Base-by-base conservation (phyloP, 2,888 invertebrate species). In the Cerastis rubricosa region DNA sequence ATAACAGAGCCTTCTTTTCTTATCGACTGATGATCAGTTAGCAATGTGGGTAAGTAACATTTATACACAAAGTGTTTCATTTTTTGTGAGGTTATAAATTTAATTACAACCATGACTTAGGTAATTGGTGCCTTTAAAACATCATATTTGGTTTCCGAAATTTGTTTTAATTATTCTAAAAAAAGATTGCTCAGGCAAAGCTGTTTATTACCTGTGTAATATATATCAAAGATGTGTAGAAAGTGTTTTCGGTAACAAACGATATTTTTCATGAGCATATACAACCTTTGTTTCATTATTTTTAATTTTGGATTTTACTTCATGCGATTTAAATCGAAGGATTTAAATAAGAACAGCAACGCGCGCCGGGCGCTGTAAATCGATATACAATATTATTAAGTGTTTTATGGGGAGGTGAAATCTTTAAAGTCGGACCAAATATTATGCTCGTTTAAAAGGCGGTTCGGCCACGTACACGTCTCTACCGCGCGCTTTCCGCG, bases 381-480 rank as follows among this genome's bases (percentile, higher is more conserved):
- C 87, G 90, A 90, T 90, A 90, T 89, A 86, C 86, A 89, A 88
- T 92, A 91, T 92, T 92, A 94, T 93, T 92, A 90, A 89, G 92
- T 93, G 91, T 93, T 95, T 94, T 94, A 94, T 92, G 90, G 90
- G 80, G 88, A 92, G 91, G 82, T 91, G 92, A 93, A 94, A 92
- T 90, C 85, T 92, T 92, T 92, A 90, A 91, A 87, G 88, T 89
- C 83, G 84, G 76, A 78, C 87, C 88, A 90, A 91, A 92, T 90
- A 90, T 90, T 90, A 90, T 89, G 88, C 87, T 87, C 87, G 91
- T 90, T 91, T 91, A 90, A 92, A 91, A 89, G 88, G 88, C 90
- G 87, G 88, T 87, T 90, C 88, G 85, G 89, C 91, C 91, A 92
- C 92, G 92, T 91, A 92, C 90, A 88, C 86, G 89, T 88, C 87